Evolutionary conservation across 2,797 vertebrate genomes (phyloP).

Genomic region (Sebastes matsubarae): DNA sequence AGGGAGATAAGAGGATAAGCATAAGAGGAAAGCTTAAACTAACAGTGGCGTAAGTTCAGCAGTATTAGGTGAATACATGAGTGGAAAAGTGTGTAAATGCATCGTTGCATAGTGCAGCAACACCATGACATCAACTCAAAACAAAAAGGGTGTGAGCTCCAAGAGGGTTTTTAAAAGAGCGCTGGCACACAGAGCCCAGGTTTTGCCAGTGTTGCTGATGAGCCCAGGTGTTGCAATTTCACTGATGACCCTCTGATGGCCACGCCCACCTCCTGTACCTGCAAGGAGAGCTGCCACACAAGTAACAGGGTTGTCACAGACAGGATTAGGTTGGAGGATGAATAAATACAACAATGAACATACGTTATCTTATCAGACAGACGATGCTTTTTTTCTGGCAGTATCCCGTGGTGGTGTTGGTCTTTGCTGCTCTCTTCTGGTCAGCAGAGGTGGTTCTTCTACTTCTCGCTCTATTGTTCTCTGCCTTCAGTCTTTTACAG

Average conservation of each 20-base stretch:
- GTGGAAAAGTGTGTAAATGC: no score
- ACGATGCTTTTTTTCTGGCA: rapidly evolving
- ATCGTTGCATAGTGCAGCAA: no score
- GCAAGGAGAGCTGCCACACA: not conserved
- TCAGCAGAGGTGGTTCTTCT: not conserved
- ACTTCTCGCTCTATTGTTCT: not conserved
- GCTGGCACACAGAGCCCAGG: no score
- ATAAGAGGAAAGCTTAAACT: no score
- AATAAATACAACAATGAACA: not conserved
- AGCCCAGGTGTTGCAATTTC: no score
- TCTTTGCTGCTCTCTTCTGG: slow-evolving; percentile 58
- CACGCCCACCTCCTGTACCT: not conserved
- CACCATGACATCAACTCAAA: no score
- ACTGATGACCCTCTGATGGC: no score
- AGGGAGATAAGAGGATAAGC: no score
- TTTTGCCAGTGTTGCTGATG: no score
- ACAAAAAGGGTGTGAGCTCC: rapidly evolving
- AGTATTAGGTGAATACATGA: no score
- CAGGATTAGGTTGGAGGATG: not conserved
- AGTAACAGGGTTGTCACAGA: rapidly evolving
- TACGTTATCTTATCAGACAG: not conserved
- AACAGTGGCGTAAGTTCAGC: no score
- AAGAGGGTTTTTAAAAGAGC: no score
- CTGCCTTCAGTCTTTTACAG: not conserved
- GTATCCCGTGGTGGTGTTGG: not conserved